Percentiles rank a stretch among this genome's conserved stretches.
These are phyloP conservation scores for Drosophila mettleri DNA, from an alignment of 2,888 invertebrate species.

Conservation along the genomic window DNA sequence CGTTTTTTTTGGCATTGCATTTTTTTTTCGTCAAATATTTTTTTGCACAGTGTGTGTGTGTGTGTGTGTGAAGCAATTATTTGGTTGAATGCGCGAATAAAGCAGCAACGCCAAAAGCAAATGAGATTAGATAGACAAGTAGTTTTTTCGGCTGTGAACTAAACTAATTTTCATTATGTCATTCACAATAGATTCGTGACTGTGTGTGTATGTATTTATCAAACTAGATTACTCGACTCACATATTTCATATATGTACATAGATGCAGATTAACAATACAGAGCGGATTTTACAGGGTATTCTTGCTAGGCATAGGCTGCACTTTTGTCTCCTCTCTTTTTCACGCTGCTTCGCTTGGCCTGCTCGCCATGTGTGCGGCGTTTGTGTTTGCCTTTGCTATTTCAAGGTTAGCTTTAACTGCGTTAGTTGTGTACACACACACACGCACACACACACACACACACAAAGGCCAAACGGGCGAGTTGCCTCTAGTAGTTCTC, in stretches of 20 bases:
- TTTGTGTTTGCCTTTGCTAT: slow-evolving; percentile 78
- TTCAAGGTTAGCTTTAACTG: slow-evolving; percentile 79
- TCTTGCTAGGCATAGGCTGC: slow-evolving; percentile 5
- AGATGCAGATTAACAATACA: no score
- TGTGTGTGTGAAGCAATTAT: slow-evolving; percentile 66
- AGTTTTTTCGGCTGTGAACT: slow-evolving; percentile 72
- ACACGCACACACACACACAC: slow-evolving; percentile 14
- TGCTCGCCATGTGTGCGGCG: slow-evolving; percentile 53
- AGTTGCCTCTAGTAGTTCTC: slow-evolving; percentile 35
- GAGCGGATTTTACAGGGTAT: slow-evolving; percentile 35
- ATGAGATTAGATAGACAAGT: slow-evolving; percentile 73
- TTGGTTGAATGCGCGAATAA: slow-evolving; percentile 69
- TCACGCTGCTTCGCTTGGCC: slow-evolving; percentile 43
- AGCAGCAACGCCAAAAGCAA: slow-evolving; percentile 37
- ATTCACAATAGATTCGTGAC: neutral
- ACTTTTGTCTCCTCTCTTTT: slow-evolving; percentile 32
- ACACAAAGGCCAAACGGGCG: slow-evolving; percentile 17
- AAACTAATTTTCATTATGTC: slow-evolving; percentile 35
- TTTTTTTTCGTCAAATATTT: slow-evolving; percentile 36
- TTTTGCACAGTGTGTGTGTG: slow-evolving; percentile 32
- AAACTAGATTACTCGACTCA: neutral
- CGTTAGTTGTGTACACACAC: slow-evolving; percentile 65
- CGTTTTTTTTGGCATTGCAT: slow-evolving; percentile 42
- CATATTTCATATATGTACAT: neutral
- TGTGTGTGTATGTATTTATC: neutral